Conservation (phyloP, 2,113 vertebrate species). For the Phyllopteryx taeniolatus region DNA sequence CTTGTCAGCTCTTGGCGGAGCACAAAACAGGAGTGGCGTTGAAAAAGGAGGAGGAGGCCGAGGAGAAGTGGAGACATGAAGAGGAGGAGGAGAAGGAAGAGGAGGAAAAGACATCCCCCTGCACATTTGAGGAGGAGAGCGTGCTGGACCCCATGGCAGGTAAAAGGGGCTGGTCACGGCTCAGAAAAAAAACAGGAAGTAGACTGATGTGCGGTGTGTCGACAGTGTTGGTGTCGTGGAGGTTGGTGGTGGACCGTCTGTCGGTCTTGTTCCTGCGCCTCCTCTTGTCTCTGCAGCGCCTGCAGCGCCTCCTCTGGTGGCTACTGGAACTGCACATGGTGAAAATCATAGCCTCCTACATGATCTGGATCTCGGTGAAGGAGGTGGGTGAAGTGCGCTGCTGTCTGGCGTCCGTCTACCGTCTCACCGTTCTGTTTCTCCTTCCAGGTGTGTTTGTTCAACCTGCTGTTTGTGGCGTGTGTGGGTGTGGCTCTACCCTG, state of each 20-base stretch:
- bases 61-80: conserved; percentile 3
- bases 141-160: conserved; percentile 39
- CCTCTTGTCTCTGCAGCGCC: conserved; percentile 85
- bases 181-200: not conserved
- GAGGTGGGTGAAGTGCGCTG: conserved; percentile 63
- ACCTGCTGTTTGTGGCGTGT: conserved; percentile 84
- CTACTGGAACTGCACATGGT: conserved; percentile 89
- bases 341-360: conserved; percentile 91
- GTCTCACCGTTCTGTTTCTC: not conserved
- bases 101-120: conserved; percentile 23
- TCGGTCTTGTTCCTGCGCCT: conserved; percentile 89
- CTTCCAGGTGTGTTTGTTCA: conserved; percentile 82
- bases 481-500: conserved; percentile 89
- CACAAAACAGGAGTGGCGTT: conserved; percentile 41
- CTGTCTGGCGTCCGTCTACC: not conserved
- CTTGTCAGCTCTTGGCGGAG: conserved; percentile 58
- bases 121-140: conserved; percentile 37
- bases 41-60: conserved; percentile 35
- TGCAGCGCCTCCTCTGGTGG: conserved; percentile 93
- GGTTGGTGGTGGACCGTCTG: conserved; percentile 88
- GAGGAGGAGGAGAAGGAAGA: conserved; percentile 21
- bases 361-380: conserved; percentile 91
- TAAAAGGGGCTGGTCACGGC: not conserved
- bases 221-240: conserved; percentile 83
- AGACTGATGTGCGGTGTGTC: conserved; percentile 34